Percentiles rank a stretch among this genome's conserved stretches.
phyloP scores from a whole-genome alignment of 2,113 vertebrate species.

The Erythrocercus mccallii region DNA sequence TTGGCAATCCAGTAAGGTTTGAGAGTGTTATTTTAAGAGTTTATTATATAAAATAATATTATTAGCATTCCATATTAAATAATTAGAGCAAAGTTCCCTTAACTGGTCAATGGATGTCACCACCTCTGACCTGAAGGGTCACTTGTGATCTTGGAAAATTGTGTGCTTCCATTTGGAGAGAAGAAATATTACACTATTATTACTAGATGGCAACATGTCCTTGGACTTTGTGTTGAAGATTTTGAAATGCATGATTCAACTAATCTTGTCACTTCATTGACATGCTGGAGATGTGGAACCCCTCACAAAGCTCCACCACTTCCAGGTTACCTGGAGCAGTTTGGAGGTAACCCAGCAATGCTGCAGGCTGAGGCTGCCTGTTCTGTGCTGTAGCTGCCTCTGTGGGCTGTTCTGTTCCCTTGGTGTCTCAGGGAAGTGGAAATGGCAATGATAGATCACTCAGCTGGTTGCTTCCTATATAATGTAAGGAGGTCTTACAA shows the following conservation, averaged over 20 bases:
- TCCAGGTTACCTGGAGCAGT: neutral
- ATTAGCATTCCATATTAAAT: neutral
- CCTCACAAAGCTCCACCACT: neutral
- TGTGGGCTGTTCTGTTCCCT: fast-evolving
- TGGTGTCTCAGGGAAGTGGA: neutral
- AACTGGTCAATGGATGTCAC: neutral
- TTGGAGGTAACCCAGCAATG: neutral
- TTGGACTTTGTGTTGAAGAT: neutral
- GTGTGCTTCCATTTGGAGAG: neutral
- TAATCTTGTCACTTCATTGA: neutral
- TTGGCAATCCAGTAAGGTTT: neutral
- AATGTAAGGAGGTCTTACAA: neutral
- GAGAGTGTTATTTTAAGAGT: neutral
- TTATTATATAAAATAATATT: neutral
- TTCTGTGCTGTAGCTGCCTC: neutral
- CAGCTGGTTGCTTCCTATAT: neutral
- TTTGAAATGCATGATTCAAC: neutral
- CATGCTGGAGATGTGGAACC: neutral
- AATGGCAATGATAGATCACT: neutral
- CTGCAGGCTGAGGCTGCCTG: neutral
- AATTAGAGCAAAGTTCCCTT: neutral
- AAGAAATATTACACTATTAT: neutral
- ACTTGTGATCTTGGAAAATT: neutral
- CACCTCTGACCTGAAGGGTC: neutral
- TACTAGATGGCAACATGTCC: neutral